Conservation (phyloP, 2,888 invertebrate species). For the Elysia crispata region DNA sequence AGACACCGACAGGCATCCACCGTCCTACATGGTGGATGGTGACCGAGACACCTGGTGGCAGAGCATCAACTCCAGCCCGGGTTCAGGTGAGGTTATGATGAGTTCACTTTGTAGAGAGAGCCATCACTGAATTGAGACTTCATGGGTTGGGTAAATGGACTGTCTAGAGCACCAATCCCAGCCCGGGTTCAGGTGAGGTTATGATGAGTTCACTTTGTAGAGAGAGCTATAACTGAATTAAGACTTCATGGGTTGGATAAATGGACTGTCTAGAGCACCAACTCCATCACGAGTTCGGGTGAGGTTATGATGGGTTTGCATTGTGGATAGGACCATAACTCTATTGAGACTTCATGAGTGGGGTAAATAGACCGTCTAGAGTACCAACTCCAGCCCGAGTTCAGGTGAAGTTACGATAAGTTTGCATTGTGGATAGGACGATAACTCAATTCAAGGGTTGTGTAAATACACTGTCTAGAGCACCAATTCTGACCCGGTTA, state of each 20-base stretch:
- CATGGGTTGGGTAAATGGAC: no score
- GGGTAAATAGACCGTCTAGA: no score
- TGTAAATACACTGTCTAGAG: no score
- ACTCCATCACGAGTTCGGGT: not conserved
- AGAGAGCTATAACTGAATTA: no score
- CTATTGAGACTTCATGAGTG: no score
- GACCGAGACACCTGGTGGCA: slow-evolving; percentile 45
- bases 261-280: no score
- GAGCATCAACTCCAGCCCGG: slow-evolving; percentile 42
- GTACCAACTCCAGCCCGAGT: slow-evolving; percentile 31
- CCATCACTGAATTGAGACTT: no score
- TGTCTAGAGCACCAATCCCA: slow-evolving; percentile 46
- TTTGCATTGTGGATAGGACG: no score
- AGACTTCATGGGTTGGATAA: no score
- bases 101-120: not conserved
- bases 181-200: not conserved
- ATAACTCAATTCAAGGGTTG: no score
- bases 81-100: not conserved
- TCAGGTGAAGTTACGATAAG: not conserved
- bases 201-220: not conserved
- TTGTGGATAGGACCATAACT: no score
- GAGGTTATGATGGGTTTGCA: not conserved
- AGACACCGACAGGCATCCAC: slow-evolving; percentile 16
- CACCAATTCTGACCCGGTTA: slow-evolving; percentile 21
- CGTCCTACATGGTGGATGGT: slow-evolving; percentile 41